These are phyloP conservation scores for Lutjanus campechanus DNA, from an alignment of 2,797 vertebrate species.

Conservation along the genomic window DNA sequence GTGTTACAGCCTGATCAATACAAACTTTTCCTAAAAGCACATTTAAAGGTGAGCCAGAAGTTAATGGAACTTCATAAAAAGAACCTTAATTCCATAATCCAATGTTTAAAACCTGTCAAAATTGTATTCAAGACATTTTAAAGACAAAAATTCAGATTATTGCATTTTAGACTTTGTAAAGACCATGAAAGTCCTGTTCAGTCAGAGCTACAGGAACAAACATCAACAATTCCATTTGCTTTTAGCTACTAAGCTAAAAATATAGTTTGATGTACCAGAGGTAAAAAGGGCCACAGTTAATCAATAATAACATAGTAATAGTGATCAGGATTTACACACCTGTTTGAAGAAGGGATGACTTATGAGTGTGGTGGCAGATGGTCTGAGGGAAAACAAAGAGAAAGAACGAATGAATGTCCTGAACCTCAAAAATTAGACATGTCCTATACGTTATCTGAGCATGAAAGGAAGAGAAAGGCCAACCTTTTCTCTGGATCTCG, in stretches of 20 bases:
- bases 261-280: not conserved
- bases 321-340: slow-evolving; percentile 81
- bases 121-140: too few relatives aligned
- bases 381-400: slow-evolving; percentile 81
- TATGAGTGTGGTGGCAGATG: slow-evolving; percentile 90
- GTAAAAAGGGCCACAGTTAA: not conserved
- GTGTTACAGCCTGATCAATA: too few relatives aligned
- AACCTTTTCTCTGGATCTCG: slow-evolving; percentile 93
- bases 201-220: not conserved
- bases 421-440: not conserved
- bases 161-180: too few relatives aligned
- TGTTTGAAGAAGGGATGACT: slow-evolving; percentile 98
- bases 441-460: not conserved
- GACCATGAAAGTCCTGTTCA: too few relatives aligned
- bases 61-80: too few relatives aligned
- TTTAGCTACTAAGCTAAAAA: not conserved
- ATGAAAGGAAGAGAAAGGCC: not conserved
- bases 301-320: not conserved
- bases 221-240: not conserved
- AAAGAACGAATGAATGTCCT: not conserved
- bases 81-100: too few relatives aligned
- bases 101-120: too few relatives aligned
- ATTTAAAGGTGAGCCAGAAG: too few relatives aligned
- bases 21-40: too few relatives aligned
- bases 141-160: too few relatives aligned